Conservation (phyloP, 2,888 invertebrate species). For the Netelia inedita region DNA sequence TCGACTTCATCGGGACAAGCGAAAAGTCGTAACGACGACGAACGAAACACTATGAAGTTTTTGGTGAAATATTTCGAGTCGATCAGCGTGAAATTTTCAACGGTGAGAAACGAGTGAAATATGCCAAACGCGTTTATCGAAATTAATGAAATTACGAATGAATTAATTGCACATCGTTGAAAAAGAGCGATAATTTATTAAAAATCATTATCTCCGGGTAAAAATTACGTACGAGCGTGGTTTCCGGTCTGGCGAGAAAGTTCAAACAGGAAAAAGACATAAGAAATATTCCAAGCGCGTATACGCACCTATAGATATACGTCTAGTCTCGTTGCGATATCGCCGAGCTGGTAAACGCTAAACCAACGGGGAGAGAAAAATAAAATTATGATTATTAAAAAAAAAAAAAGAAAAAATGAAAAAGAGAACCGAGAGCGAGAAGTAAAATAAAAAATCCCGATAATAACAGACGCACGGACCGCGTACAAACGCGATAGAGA, state of each 20-base stretch:
- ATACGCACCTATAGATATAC: background rate
- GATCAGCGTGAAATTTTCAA: slow-evolving; percentile 80
- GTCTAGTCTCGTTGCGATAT: background rate
- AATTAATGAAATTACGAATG: background rate
- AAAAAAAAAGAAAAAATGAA: background rate
- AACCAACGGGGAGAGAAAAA: background rate
- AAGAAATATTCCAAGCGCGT: background rate
- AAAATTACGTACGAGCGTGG: slow-evolving; percentile 1
- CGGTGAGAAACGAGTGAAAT: slow-evolving; percentile 77
- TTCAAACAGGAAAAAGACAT: slow-evolving; percentile 34
- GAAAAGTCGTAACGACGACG: slow-evolving; percentile 34
- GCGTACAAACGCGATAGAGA: slow-evolving; percentile 36
- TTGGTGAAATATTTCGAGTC: slow-evolving; percentile 82
- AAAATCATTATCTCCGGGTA: background rate
- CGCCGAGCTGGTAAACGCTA: background rate
- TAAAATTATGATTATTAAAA: background rate
- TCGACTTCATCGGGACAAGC: slow-evolving; percentile 24
- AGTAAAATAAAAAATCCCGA: background rate
- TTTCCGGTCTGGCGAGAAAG: slow-evolving; percentile 35
- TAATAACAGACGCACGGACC: background rate
- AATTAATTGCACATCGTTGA: background rate
- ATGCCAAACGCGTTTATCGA: background rate
- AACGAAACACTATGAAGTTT: slow-evolving; percentile 80
- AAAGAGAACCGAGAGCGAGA: background rate
- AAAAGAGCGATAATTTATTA: background rate